phyloP scores from a whole-genome alignment of 2,113 vertebrate species.

The Murina feae region DNA sequence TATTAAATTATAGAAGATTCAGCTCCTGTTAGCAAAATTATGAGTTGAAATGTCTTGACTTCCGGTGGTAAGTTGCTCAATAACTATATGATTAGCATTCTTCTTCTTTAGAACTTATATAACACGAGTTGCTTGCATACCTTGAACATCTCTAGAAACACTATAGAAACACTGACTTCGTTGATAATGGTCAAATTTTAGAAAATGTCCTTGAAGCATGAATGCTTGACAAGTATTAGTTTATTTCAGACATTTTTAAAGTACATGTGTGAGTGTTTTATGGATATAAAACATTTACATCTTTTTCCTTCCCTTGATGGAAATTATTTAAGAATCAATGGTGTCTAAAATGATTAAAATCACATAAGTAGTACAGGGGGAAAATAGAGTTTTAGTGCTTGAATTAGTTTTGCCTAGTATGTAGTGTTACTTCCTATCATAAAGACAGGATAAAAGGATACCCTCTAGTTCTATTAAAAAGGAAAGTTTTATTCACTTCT shows the following conservation, averaged over 20 bases:
- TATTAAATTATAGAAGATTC: conserved; percentile 37
- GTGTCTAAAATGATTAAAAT: conserved; percentile 38
- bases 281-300: conserved; percentile 42
- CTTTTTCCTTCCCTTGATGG: background rate
- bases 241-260: conserved; percentile 33
- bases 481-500: background rate
- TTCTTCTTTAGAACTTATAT: conserved; percentile 12
- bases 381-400: conserved; percentile 7
- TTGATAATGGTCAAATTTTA: conserved; percentile 40
- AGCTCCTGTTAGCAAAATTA: conserved; percentile 48
- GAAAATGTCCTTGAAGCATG: background rate
- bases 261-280: conserved; percentile 4
- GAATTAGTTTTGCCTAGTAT: conserved; percentile 15
- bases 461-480: background rate
- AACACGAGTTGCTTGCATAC: conserved; percentile 39
- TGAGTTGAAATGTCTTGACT: conserved; percentile 54
- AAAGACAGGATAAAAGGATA: background rate
- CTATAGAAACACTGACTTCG: background rate
- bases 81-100: conserved; percentile 42
- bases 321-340: conserved; percentile 18
- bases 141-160: background rate
- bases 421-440: background rate
- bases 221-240: conserved; percentile 29
- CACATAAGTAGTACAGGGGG: background rate
- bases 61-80: background rate